Base-by-base conservation (phyloP, 2,888 invertebrate genomes). In the Lasioglossum vierecki region DNA sequence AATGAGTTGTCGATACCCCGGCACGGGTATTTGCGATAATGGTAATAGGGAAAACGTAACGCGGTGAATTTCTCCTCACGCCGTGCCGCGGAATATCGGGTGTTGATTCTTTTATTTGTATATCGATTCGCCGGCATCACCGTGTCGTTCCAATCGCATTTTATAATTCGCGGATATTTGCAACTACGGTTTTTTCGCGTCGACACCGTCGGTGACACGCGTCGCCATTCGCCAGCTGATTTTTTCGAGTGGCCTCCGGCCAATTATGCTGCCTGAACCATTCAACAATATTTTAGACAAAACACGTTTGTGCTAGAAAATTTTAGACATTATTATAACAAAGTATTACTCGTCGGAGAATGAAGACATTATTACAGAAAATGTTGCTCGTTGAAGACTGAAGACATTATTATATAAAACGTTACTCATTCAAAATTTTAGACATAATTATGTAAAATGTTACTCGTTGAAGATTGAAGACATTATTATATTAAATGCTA, bases 1-100 rank as follows among this genome's bases (percentile, higher is more conserved):
- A 90, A 90, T 90, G 90, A 90, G 86, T 87, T 84, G 84, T 88
- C 83, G 84, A 87, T 88, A 85, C 74, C 82, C 80, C 72, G 76
- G 80, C 80, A 80, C 70, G 76, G 78, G 79, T 82, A 84, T 88
- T 80, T 82, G 85, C 82, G 84, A 79, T 90, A 85, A 84, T 77
- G 80, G 82, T 73, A 83, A 83, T 49, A 66, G 66, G 60, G 84
- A 80, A 77, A 87, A 76, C 70, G 66, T 44, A 57, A 71, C 57
- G 9, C n/a, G 18, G 30, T 53, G 76, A 83, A 53, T 83, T 39
- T 83, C 70, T 74, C 78, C 13, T 22, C 15, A 5, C 39, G 46
- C 44, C 60, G 22, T 13, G 57, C 44, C 49, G 15, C 22, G 30
- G 39, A 8, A 75, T 63, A 76, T 63, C 18, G 26, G 22, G 30